Conservation (phyloP, 2,797 vertebrate species). For the Sparidentex hasta region DNA sequence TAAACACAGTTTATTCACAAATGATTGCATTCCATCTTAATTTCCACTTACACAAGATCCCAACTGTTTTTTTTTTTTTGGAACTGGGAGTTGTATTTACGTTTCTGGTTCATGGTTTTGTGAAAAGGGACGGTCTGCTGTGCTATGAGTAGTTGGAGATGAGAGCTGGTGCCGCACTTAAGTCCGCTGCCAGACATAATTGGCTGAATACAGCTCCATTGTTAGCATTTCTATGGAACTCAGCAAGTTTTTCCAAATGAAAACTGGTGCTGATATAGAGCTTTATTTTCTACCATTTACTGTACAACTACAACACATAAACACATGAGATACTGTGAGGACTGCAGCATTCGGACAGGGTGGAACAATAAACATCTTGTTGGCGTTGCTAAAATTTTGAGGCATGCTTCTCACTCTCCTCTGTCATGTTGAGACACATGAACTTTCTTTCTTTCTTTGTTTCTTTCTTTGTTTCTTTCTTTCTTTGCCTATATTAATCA, state of each 20-base stretch:
- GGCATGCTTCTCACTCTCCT: not conserved
- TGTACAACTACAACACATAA: not conserved
- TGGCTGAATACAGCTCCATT: slow-evolving; percentile 32
- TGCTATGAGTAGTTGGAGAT: not conserved
- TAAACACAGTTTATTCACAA: no score
- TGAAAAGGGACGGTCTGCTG: slow-evolving; percentile 1
- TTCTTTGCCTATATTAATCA: no score
- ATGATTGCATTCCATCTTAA: no score
- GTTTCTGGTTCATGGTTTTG: slow-evolving; percentile 10
- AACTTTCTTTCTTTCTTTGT: no score
- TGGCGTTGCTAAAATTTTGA: not conserved
- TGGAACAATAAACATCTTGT: slow-evolving; percentile 13
- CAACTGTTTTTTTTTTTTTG: no score
- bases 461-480: no score
- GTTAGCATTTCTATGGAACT: slow-evolving; percentile 33
- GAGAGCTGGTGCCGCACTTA: slow-evolving; percentile 3
- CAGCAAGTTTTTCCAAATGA: slow-evolving; percentile 37
- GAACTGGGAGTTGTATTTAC: no score
- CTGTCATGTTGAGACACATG: not conserved
- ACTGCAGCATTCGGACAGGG: not conserved
- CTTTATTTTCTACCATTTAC: not conserved
- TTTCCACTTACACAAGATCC: no score
- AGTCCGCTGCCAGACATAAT: slow-evolving; percentile 14
- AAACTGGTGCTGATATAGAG: slow-evolving; percentile 2
- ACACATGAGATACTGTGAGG: not conserved